phyloP scores from a whole-genome alignment of 2,113 vertebrate genomes.

The Varanus salvator region DNA sequence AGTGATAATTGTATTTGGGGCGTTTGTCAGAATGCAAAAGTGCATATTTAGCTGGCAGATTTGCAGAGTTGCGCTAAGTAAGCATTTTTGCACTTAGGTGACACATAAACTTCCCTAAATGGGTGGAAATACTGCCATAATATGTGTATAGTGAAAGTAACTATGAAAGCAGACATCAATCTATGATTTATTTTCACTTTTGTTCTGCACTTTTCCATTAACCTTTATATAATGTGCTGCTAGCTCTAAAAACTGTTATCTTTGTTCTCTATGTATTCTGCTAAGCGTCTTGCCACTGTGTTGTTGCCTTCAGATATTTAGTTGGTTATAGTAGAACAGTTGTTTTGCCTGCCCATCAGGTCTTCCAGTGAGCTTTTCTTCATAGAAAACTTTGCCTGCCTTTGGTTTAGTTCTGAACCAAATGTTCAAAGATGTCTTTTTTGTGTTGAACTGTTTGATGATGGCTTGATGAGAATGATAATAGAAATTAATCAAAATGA shows the following conservation, averaged over 20 bases:
- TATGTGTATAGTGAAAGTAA: neutral
- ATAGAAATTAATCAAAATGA: neutral
- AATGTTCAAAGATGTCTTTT: neutral
- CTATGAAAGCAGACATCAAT: neutral
- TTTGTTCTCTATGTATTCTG: neutral
- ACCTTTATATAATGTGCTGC: neutral
- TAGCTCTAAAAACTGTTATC: neutral
- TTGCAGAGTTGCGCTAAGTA: neutral
- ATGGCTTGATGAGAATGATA: neutral
- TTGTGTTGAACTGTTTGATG: too few relatives aligned
- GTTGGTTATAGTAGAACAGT: neutral
- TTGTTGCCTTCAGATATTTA: neutral
- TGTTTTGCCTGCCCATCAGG: neutral
- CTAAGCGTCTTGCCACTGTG: neutral
- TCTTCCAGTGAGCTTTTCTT: neutral
- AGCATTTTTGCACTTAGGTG: neutral
- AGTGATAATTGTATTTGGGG: neutral
- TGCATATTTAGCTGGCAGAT: neutral
- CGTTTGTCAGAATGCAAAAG: neutral
- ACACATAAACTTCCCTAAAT: neutral
- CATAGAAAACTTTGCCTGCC: neutral
- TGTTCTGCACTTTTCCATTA: neutral
- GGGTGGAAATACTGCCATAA: neutral
- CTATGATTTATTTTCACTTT: neutral
- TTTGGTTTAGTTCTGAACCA: neutral